phyloP scores from a whole-genome alignment of 2,113 vertebrate species.

The Eublepharis macularius region DNA sequence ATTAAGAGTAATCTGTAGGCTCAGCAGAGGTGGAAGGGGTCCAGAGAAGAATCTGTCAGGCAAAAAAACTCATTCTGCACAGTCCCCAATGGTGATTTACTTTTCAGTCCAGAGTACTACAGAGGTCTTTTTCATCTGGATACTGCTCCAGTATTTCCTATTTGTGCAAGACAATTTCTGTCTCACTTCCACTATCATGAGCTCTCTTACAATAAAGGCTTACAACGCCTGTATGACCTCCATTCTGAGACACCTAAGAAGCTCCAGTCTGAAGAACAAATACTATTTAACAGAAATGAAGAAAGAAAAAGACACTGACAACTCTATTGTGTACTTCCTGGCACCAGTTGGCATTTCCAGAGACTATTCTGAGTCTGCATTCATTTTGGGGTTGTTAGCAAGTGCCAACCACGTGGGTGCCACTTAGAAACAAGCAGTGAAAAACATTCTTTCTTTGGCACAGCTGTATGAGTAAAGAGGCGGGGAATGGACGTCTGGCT shows the following conservation, averaged over 20 bases:
- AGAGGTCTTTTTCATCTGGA: neutral
- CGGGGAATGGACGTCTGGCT: rapidly evolving
- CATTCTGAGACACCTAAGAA: neutral
- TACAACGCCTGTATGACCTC: neutral
- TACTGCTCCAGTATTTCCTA: neutral
- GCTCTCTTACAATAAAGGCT: neutral
- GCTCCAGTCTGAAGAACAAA: neutral
- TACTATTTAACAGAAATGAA: neutral
- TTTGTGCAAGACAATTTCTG: neutral
- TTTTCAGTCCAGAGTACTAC: neutral
- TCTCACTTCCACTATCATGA: neutral
- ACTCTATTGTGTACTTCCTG: neutral
- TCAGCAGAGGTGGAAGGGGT: too few relatives aligned
- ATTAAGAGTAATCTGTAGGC: too few relatives aligned
- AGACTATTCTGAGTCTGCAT: neutral
- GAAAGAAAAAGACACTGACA: neutral
- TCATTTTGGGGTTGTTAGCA: neutral
- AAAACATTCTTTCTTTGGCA: neutral
- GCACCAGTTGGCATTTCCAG: neutral
- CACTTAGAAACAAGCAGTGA: neutral
- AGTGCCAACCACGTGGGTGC: neutral
- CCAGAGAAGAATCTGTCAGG: too few relatives aligned
- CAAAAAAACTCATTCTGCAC: too few relatives aligned
- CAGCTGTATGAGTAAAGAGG: conserved; percentile 20
- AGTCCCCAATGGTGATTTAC: too few relatives aligned